Evolutionary conservation across 1,140 invertebrate genomes (phyloP).

Genomic region (Anoplophora glabripennis): DNA sequence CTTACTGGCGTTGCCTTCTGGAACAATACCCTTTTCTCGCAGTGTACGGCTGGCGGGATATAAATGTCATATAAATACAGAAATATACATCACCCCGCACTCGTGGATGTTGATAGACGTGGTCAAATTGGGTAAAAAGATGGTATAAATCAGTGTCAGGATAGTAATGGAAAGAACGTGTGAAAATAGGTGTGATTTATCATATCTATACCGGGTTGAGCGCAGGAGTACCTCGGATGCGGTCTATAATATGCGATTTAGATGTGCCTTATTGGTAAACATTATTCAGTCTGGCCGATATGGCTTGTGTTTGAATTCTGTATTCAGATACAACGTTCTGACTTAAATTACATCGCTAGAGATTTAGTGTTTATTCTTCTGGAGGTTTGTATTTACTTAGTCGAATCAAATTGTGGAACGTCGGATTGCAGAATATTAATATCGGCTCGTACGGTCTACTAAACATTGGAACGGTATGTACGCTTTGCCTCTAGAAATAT

Average conservation of each 20-base stretch:
- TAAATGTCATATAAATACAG: no score
- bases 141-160: slow-evolving; percentile 22
- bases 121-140: slow-evolving; percentile 25
- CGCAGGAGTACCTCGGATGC: slow-evolving; percentile 19
- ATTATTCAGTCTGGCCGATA: slow-evolving; percentile 16
- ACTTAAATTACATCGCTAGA: slow-evolving; percentile 23
- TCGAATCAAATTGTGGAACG: no score
- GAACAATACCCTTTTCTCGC: no score
- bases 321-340: slow-evolving; percentile 1
- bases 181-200: slow-evolving; percentile 26
- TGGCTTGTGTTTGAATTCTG: background rate
- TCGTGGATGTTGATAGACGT: slow-evolving; percentile 18
- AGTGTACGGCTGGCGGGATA: no score
- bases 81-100: no score
- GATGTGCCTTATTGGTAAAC: slow-evolving; percentile 25
- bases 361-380: slow-evolving; percentile 20
- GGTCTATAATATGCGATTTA: slow-evolving; percentile 15
- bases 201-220: slow-evolving; percentile 24
- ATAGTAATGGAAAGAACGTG: slow-evolving; percentile 24
- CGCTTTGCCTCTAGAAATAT: no score
- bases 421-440: no score
- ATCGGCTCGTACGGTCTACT: no score
- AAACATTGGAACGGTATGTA: no score
- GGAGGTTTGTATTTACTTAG: background rate
- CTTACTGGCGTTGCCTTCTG: no score